These are phyloP conservation scores for Phallusia fumigata DNA, from an alignment of 23 tunicate genomes.

Conservation along the genomic window DNA sequence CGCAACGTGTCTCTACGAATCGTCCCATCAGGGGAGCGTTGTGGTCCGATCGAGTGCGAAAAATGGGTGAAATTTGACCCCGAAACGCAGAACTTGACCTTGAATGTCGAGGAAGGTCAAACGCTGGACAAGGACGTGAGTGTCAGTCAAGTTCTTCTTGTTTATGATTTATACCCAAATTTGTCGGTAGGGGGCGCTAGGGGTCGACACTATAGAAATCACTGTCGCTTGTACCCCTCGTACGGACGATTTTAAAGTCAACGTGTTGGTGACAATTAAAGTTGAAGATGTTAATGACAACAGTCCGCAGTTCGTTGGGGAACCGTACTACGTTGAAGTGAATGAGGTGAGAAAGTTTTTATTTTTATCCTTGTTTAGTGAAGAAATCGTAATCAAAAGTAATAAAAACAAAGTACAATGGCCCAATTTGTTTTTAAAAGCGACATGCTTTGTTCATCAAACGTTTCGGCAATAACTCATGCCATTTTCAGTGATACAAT, in stretches of 20 bases:
- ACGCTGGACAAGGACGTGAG: slow-evolving; percentile 14
- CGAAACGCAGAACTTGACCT: slow-evolving; percentile 12
- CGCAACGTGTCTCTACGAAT: not conserved
- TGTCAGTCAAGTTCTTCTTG: no score
- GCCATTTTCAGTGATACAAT: no score
- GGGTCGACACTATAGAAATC: slow-evolving; percentile 15
- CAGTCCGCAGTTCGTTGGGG: slow-evolving; percentile 20
- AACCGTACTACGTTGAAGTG: slow-evolving; percentile 12
- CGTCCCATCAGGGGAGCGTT: not conserved
- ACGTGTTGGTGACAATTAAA: slow-evolving; percentile 5
- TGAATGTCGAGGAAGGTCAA: not conserved
- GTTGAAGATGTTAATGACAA: slow-evolving; percentile 53
- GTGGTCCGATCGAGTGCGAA: slow-evolving; percentile 6
- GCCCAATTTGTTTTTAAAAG: no score
- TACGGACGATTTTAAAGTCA: not conserved
- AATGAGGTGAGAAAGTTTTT: slow-evolving; percentile 6
- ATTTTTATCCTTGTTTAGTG: not conserved
- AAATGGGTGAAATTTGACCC: slow-evolving; percentile 8
- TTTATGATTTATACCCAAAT: no score
- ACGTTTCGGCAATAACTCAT: no score
- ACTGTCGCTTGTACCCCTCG: not conserved
- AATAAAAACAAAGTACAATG: no score
- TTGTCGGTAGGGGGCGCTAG: not conserved
- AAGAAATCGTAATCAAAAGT: no score
- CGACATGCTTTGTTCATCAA: no score